These are phyloP conservation scores for Coecobrya sp. DNA, from an alignment of 2,888 invertebrate genomes.

Conservation along the genomic window DNA sequence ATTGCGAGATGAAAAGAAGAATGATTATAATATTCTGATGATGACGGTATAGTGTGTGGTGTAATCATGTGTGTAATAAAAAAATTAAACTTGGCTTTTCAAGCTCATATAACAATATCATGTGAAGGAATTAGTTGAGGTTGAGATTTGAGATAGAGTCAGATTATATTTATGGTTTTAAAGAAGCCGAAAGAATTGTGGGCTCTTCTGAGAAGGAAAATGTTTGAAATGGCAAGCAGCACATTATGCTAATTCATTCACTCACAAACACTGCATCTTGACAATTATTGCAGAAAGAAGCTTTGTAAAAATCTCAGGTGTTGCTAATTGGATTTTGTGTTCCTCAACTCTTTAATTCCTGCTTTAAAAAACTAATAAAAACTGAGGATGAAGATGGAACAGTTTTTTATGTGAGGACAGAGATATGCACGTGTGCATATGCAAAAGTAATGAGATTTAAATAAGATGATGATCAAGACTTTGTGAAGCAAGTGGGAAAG, in stretches of 20 bases:
- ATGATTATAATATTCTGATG: background rate
- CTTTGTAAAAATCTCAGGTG: constrained; percentile 28
- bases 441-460: background rate
- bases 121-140: too few relatives aligned
- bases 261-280: background rate
- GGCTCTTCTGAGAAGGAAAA: background rate
- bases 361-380: background rate
- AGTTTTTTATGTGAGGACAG: background rate
- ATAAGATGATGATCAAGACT: background rate
- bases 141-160: background rate
- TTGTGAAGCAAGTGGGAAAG: constrained; percentile 12
- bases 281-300: background rate
- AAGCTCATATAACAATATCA: too few relatives aligned
- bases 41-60: background rate
- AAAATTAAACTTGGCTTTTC: background rate
- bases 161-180: background rate
- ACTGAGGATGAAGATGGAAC: background rate
- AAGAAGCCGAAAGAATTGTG: background rate
- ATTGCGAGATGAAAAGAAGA: background rate
- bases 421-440: background rate
- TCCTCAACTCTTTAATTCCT: background rate
- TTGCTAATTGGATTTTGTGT: constrained; percentile 32
- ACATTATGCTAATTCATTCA: constrained; percentile 23
- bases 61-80: constrained; percentile 10
- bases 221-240: background rate